Evolutionary conservation across 2,888 invertebrate genomes (phyloP).

Genomic region (Arge pagana): DNA sequence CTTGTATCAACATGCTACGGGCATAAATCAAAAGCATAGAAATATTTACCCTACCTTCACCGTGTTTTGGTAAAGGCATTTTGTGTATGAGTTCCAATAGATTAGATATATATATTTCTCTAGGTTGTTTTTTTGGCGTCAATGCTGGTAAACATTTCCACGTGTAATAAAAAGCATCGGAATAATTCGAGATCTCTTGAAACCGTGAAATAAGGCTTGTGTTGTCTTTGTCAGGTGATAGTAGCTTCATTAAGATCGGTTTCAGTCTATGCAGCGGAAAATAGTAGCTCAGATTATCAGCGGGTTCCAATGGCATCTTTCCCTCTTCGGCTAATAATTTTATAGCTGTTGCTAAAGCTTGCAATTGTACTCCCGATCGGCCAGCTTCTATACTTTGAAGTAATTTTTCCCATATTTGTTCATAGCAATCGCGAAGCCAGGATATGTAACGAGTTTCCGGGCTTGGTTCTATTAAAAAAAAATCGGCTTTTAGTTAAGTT

Average conservation of each 20-base stretch:
- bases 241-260: conserved; percentile 67
- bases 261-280: conserved; percentile 73
- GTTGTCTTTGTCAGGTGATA: conserved; percentile 68
- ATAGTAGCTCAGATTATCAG: conserved; percentile 59
- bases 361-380: conserved; percentile 61
- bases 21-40: too few species aligned
- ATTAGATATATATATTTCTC: conserved; percentile 66
- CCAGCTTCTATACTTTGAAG: conserved; percentile 64
- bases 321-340: conserved; percentile 76
- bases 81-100: conserved; percentile 68
- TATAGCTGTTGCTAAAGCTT: conserved; percentile 74
- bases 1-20: too few species aligned
- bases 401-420: conserved; percentile 66
- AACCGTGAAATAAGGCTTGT: conserved; percentile 68
- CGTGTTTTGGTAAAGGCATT: conserved; percentile 60
- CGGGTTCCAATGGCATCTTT: conserved; percentile 66
- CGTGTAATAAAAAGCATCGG: conserved; percentile 76
- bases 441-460: conserved; percentile 68
- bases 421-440: conserved; percentile 75
- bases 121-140: conserved; percentile 64
- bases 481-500: conserved; percentile 6
- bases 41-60: conserved; percentile 55
- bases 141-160: conserved; percentile 67
- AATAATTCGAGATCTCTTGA: conserved; percentile 74
- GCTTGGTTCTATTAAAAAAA: conserved; percentile 55